Percentiles rank a stretch among this genome's conserved stretches.
phyloP scores from a whole-genome alignment of 2,888 invertebrate species.

The Xestoiulus laeticollis region DNA sequence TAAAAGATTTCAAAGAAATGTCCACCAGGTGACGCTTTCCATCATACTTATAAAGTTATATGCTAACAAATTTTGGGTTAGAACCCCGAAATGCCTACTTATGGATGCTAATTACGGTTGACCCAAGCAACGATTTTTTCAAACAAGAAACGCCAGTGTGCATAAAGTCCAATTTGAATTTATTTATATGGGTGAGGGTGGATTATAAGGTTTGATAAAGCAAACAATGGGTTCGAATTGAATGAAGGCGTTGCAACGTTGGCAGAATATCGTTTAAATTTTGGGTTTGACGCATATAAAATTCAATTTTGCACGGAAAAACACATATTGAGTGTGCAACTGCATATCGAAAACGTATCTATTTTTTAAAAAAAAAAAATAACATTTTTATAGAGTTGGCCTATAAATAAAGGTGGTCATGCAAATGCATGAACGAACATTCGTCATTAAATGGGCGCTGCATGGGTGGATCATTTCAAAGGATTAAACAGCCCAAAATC shows the following conservation, averaged over 20 bases:
- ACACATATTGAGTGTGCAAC: background rate
- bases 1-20: background rate
- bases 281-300: background rate
- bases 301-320: background rate
- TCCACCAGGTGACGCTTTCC: background rate
- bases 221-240: conserved; percentile 6
- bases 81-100: background rate
- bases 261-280: background rate
- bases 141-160: conserved; percentile 31
- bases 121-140: background rate
- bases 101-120: background rate
- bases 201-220: conserved; percentile 38
- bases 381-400: background rate
- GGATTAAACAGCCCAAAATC: too few relatives aligned
- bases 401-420: background rate
- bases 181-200: conserved; percentile 13
- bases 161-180: background rate
- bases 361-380: background rate
- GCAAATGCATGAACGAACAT: background rate
- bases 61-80: background rate
- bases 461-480: background rate
- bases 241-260: background rate
- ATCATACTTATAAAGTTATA: background rate
- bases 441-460: background rate
- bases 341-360: background rate